Conservation (phyloP, 1,140 invertebrate species). For the Macrosteles quadrilineatus region DNA sequence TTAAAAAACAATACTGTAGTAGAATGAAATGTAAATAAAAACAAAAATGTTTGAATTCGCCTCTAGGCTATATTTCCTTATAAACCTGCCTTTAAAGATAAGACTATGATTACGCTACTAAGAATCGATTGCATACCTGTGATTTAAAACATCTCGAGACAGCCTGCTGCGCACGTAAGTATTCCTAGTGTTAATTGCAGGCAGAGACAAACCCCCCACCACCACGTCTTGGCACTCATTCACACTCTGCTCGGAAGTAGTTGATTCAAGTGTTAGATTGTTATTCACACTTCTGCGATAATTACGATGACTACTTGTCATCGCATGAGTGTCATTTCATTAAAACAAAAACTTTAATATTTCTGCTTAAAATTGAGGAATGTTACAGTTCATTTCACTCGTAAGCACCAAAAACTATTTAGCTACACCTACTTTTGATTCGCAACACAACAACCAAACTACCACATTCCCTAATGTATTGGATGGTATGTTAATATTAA, state of each 20-base stretch:
- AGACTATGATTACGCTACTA: too few relatives aligned
- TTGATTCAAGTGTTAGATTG: slow-evolving; percentile 35
- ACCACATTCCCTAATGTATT: slow-evolving; percentile 7
- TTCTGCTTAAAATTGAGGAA: background rate
- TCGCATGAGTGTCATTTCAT: slow-evolving; percentile 27
- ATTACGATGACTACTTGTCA: slow-evolving; percentile 40
- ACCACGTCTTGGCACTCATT: slow-evolving; percentile 23
- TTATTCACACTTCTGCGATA: slow-evolving; percentile 37
- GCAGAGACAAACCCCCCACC: slow-evolving; percentile 34
- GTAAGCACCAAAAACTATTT: background rate
- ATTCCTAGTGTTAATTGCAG: slow-evolving; percentile 35
- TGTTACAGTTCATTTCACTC: background rate
- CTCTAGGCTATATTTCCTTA: too few relatives aligned
- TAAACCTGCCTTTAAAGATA: too few relatives aligned
- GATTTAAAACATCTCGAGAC: slow-evolving; percentile 33
- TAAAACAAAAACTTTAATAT: background rate
- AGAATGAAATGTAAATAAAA: too few relatives aligned
- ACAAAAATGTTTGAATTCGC: too few relatives aligned
- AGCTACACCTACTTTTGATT: background rate
- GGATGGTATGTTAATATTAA: background rate
- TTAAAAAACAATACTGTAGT: too few relatives aligned
- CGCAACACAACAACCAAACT: slow-evolving; percentile 3
- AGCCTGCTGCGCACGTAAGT: slow-evolving; percentile 32
- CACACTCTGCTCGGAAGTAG: background rate
- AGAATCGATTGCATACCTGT: slow-evolving; percentile 29